Base-by-base conservation (phyloP, 2,888 invertebrate genomes). In the Lysandra coridon region DNA sequence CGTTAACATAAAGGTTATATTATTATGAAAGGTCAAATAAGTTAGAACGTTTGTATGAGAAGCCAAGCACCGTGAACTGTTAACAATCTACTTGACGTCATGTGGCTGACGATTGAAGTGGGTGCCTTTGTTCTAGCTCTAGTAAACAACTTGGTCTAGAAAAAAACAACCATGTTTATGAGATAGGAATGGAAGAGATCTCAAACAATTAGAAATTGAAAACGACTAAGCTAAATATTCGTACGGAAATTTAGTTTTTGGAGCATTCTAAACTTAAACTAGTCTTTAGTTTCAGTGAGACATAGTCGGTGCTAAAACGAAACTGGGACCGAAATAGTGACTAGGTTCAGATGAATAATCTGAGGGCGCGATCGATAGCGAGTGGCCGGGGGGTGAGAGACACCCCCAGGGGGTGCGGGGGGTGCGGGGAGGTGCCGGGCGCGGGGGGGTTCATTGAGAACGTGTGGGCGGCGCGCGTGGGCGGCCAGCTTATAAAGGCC, bases 381-480 rank as follows among this genome's bases (percentile, higher is more conserved):
- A 87, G 88, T 86, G 85, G 85, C 86, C 88, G 85, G 88, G 87
- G 84, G 82, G 82, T 81, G 78, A 79, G 80, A 77, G 81, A 78
- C 79, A 81, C 81, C 81, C 83, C 80, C 81, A 79, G 79, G 78
- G 85, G 83, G 87, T 84, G 84, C 82, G 86, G 86, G 53, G n/a
- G 79, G 4, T 4, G 17, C 17, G 57, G 57, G 57, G 4, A 49
- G 57, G 80, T 83, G 85, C 83, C 84, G 82, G 30, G 53, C 33
- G 76, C 30, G 86, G 85, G 85, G 88, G 87, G 85, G 93, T 96
- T 96, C 96, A 96, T 96, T 96, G 95, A 96, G 95, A 95, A 95
- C 95, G 96, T 95, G 96, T 96, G 95, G 96, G 96, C 95, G 95
- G 91, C 87, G 89, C 83, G 91, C 93, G 94, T 92, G 92, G 92